Evolutionary conservation across 2,797 vertebrate genomes (phyloP).

Genomic region (Microctenopoma steveboyesi): DNA sequence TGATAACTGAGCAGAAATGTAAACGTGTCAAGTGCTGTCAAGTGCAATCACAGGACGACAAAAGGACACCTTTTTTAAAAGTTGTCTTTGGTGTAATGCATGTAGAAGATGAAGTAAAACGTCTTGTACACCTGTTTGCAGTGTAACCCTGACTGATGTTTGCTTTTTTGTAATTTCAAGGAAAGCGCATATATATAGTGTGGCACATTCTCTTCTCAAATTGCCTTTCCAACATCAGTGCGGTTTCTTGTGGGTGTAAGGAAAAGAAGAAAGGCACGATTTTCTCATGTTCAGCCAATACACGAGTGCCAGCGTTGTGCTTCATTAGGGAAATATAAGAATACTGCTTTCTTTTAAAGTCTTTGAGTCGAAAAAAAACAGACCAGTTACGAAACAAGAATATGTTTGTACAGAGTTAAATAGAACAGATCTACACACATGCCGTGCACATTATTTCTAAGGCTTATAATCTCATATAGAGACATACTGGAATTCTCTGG

Average conservation of each 20-base stretch:
- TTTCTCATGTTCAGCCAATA: conserved; percentile 8
- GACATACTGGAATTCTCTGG: conserved; percentile 14
- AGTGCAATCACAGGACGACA: background rate
- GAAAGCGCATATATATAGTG: background rate
- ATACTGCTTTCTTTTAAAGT: background rate
- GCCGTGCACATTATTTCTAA: conserved; percentile 4
- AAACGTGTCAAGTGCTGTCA: conserved; percentile 24
- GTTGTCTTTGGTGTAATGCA: background rate
- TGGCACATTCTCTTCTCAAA: background rate
- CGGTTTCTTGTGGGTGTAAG: background rate
- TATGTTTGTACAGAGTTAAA: conserved; percentile 5
- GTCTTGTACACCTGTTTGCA: background rate
- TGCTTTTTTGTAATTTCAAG: background rate
- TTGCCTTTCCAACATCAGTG: background rate
- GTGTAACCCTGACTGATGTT: background rate
- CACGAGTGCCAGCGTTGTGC: background rate
- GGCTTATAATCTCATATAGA: conserved; percentile 2
- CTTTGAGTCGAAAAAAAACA: conserved; percentile 16
- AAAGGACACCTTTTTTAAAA: conserved; percentile 5
- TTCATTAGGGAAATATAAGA: conserved; percentile 9
- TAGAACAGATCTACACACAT: background rate
- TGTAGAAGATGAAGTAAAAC: background rate
- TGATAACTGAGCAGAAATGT: conserved; percentile 43
- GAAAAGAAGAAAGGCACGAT: background rate
- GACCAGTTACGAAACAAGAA: conserved; percentile 36